Evolutionary conservation across 2,113 vertebrate species (phyloP).

Genomic region (Actenoides lindsayi): DNA sequence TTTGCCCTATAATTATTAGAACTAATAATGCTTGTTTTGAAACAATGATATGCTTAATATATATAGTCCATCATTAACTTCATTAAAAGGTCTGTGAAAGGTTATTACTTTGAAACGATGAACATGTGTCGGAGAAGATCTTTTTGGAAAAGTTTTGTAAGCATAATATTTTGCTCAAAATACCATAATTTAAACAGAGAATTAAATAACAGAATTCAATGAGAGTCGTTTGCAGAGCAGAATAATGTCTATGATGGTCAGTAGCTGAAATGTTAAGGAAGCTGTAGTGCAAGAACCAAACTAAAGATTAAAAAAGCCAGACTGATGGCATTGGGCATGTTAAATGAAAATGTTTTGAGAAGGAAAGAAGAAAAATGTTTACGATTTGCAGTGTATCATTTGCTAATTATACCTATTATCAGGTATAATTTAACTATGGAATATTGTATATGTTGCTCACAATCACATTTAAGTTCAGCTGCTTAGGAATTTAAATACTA

Average conservation of each 20-base stretch:
- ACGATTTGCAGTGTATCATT: not conserved
- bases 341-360: not conserved
- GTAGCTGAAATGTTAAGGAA: not conserved
- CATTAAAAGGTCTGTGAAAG: not conserved
- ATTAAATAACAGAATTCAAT: not conserved
- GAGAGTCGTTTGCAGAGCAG: not conserved
- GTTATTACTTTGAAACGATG: not conserved
- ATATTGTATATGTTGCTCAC: not conserved
- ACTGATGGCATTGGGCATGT: not conserved
- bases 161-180: not conserved
- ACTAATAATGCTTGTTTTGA: not conserved
- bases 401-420: not conserved
- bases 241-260: not conserved
- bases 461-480: not conserved
- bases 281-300: not conserved
- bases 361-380: not conserved
- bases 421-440: not conserved
- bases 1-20: not conserved
- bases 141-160: not conserved
- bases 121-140: fast-evolving
- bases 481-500: not conserved
- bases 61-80: not conserved
- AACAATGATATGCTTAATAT: not conserved
- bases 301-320: not conserved
- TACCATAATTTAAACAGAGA: not conserved